A percentile compares a stretch with the other conserved stretches of the same genome.
These are phyloP conservation scores for Hydrochoerus hydrochaeris DNA, from an alignment of 2,113 vertebrate species.

Conservation along the genomic window DNA sequence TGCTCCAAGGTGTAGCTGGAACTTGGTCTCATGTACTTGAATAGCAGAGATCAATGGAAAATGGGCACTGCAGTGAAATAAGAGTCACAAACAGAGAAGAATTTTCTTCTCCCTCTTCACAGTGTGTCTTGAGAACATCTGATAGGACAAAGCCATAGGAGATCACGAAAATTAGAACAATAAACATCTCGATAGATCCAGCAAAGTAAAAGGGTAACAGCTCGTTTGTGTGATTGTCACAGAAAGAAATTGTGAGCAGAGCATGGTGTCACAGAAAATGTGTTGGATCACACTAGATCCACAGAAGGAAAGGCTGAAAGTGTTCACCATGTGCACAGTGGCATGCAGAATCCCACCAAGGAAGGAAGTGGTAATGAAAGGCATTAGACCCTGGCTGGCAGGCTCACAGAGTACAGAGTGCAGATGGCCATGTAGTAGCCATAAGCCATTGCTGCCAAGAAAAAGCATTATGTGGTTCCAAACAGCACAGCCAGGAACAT, in stretches of 20 bases:
- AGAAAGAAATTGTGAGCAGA: slow-evolving; percentile 70
- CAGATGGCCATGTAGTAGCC: slow-evolving; percentile 53
- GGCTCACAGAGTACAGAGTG: slow-evolving; percentile 9
- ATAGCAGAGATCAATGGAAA: slow-evolving; percentile 61
- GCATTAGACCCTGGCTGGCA: slow-evolving; percentile 44
- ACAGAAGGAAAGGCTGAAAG: slow-evolving; percentile 70
- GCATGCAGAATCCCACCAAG: slow-evolving; percentile 3
- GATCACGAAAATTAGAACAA: slow-evolving; percentile 35
- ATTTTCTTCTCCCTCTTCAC: slow-evolving; percentile 64
- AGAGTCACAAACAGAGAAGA: slow-evolving; percentile 64
- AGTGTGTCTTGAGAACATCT: slow-evolving; percentile 64
- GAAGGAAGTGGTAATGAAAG: slow-evolving; percentile 29
- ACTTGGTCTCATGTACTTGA: slow-evolving; percentile 69
- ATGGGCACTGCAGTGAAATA: slow-evolving; percentile 70
- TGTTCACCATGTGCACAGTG: slow-evolving; percentile 16
- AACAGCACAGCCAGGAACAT: background rate
- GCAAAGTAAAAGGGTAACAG: slow-evolving; percentile 55
- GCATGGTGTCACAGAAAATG: slow-evolving; percentile 76
- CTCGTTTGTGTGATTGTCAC: slow-evolving; percentile 60
- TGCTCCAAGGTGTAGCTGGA: slow-evolving; percentile 59
- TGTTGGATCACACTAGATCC: slow-evolving; percentile 62
- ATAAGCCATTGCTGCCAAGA: slow-evolving; percentile 53
- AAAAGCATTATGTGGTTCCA: slow-evolving; percentile 37
- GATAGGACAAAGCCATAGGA: slow-evolving; percentile 68
- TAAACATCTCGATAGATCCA: slow-evolving; percentile 25